phyloP scores from a whole-genome alignment of 35 echinoderm and acorn worm species.

The Apostichopus californicus region DNA sequence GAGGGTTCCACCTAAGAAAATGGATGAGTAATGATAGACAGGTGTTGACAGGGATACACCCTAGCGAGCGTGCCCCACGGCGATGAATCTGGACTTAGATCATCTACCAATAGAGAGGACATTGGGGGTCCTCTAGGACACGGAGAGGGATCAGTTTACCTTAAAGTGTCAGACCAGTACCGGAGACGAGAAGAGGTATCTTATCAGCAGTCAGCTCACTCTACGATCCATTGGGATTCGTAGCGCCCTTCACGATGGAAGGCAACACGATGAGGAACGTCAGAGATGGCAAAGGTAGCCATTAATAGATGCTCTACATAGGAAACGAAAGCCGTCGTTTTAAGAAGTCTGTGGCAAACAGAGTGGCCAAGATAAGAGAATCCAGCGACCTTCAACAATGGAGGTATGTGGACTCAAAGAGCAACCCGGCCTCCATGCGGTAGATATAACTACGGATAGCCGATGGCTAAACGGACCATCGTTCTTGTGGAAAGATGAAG shows the following conservation, averaged over 20 bases:
- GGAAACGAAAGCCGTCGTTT: conserved; percentile 43
- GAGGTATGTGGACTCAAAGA: conserved; percentile 41
- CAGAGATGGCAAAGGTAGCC: too few species aligned
- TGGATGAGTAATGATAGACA: conserved; percentile 40
- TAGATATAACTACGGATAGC: not conserved
- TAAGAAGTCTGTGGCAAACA: conserved; percentile 59
- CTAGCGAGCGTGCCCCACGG: conserved; percentile 11
- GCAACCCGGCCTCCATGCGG: conserved; percentile 37
- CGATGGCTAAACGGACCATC: conserved; percentile 55
- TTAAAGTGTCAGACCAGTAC: conserved; percentile 59
- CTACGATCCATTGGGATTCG: conserved; percentile 53
- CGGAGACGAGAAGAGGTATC: conserved; percentile 57
- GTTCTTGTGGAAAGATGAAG: conserved; percentile 22
- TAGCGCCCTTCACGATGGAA: conserved; percentile 53
- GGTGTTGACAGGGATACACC: conserved; percentile 5
- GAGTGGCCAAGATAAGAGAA: conserved; percentile 41
- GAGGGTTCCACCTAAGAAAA: conserved; percentile 40
- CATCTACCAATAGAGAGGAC: conserved; percentile 67
- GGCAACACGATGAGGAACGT: not conserved
- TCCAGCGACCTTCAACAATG: conserved; percentile 30
- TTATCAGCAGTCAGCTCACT: conserved; percentile 8
- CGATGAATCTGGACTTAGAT: not conserved
- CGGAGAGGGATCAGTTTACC: conserved; percentile 57
- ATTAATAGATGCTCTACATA: not conserved
- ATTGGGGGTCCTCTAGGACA: conserved; percentile 65